Evolutionary conservation across 2,888 invertebrate species (phyloP).

Genomic region (Temnothorax unifasciatus): DNA sequence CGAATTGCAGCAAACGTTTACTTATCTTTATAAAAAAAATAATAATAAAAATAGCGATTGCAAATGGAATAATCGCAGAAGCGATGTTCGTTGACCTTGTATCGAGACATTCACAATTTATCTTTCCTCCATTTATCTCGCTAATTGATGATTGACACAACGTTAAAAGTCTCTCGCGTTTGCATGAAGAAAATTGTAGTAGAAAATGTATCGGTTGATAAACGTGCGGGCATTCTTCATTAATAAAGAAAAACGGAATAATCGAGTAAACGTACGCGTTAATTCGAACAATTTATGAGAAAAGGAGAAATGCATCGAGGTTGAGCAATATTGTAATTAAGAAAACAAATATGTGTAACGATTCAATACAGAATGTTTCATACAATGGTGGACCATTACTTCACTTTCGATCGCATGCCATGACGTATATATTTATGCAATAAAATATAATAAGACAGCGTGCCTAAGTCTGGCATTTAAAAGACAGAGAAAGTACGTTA

Average conservation of each 20-base stretch:
- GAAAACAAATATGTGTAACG: neutral
- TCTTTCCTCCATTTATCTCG: conserved; percentile 5
- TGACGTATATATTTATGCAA: conserved; percentile 30
- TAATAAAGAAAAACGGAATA: conserved; percentile 8
- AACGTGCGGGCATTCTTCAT: neutral
- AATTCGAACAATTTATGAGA: conserved; percentile 6
- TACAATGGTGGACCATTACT: neutral
- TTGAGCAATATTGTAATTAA: neutral
- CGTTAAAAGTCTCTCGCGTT: neutral
- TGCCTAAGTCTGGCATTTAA: conserved; percentile 32
- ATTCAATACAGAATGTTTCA: neutral
- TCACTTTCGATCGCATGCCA: neutral
- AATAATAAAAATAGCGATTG: neutral
- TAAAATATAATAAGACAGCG: conserved; percentile 17
- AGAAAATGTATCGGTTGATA: neutral
- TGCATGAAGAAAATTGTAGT: neutral
- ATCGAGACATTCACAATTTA: conserved; percentile 21
- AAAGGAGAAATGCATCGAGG: neutral
- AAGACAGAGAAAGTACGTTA: conserved; percentile 34
- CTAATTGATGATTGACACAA: neutral
- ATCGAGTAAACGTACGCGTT: neutral
- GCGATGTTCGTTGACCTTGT: neutral
- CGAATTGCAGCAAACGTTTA: neutral
- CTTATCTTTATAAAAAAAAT: neutral
- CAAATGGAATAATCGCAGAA: neutral